These are phyloP conservation scores for Steatornis caripensis DNA, from an alignment of 2,113 vertebrate genomes.

Conservation along the genomic window DNA sequence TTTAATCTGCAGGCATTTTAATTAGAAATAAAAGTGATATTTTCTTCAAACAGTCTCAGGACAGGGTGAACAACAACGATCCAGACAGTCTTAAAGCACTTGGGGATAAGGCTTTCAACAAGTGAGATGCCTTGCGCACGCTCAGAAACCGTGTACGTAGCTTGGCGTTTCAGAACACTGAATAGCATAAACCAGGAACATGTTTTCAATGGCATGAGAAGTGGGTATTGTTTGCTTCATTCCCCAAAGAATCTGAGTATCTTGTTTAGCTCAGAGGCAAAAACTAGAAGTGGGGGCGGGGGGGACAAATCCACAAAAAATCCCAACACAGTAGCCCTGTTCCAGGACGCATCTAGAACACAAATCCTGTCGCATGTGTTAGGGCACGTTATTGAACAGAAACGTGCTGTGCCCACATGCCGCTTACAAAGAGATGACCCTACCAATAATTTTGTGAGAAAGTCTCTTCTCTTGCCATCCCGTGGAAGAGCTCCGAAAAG, in stretches of 20 bases:
- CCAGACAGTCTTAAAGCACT: not conserved
- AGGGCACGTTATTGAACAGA: not conserved
- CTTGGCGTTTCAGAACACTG: not conserved
- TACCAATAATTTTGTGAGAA: not conserved
- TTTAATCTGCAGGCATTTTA: conserved; percentile 17
- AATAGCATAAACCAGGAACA: not conserved
- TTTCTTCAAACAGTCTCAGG: conserved; percentile 25
- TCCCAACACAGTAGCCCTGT: not conserved
- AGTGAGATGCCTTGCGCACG: not conserved
- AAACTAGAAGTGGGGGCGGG: not conserved
- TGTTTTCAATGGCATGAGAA: not conserved
- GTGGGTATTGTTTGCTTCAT: not conserved
- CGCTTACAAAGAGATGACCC: not conserved
- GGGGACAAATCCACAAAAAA: not conserved
- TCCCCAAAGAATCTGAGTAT: not conserved
- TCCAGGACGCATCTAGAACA: not conserved
- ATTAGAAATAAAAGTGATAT: conserved; percentile 19
- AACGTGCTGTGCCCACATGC: not conserved
- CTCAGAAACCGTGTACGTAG: not conserved
- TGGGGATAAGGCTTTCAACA: not conserved
- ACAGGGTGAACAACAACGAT: not conserved
- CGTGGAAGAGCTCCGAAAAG: not conserved
- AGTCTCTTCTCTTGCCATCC: not conserved
- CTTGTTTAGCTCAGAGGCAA: not conserved
- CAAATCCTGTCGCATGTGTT: not conserved